phyloP scores from a whole-genome alignment of 1,140 invertebrate species.

The Diachasmimorpha longicaudata region DNA sequence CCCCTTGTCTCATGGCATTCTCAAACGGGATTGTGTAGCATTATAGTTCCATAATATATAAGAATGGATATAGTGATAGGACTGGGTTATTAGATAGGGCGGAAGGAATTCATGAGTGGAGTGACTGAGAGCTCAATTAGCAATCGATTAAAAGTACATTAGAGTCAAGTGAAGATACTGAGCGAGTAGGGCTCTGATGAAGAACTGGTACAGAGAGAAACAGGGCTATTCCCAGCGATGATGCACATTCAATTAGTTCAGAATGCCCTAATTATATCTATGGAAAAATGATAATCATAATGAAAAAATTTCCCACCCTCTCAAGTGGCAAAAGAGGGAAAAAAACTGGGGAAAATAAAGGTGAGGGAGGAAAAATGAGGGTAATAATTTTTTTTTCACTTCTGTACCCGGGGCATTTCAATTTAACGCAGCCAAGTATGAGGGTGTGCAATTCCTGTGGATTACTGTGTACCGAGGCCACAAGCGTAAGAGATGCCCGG shows the following conservation, averaged over 20 bases:
- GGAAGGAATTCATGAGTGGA: conserved; percentile 15
- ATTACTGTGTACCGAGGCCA: conserved; percentile 22
- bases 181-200: not conserved
- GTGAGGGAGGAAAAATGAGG: not conserved
- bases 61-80: not conserved
- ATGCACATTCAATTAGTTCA: not conserved
- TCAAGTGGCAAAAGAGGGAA: not conserved
- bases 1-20: not conserved
- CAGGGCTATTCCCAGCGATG: not conserved
- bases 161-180: conserved; percentile 1
- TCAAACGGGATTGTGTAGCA: not conserved
- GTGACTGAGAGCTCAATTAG: conserved; percentile 29
- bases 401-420: conserved; percentile 20
- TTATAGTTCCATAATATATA: not conserved
- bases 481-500: conserved; percentile 1
- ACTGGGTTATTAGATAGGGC: not conserved
- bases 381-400: conserved; percentile 13
- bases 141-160: conserved; percentile 34
- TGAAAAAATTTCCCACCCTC: not conserved
- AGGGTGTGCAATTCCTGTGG: conserved; percentile 21
- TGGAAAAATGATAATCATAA: not conserved
- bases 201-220: not conserved
- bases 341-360: not conserved
- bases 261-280: not conserved
- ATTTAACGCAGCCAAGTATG: conserved; percentile 23